phyloP scores from a whole-genome alignment of 2,888 invertebrate genomes.

The Dicranocentrus wangi region DNA sequence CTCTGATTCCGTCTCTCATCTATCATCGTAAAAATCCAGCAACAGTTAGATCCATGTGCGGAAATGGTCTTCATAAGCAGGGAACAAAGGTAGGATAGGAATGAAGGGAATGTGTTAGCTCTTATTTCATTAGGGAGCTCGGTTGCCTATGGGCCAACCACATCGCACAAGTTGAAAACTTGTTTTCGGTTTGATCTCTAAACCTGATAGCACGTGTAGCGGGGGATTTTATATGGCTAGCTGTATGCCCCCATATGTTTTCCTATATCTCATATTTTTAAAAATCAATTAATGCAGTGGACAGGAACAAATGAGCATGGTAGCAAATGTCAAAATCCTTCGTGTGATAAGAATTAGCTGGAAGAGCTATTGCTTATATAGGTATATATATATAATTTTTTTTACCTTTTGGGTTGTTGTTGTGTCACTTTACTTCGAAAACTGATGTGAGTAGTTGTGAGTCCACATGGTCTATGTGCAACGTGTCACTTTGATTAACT shows the following conservation, averaged over 20 bases:
- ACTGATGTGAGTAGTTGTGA: too few relatives aligned
- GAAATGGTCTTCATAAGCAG: conserved; percentile 5
- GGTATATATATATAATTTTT: too few relatives aligned
- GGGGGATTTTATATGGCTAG: conserved; percentile 6
- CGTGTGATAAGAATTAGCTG: conserved; percentile 51
- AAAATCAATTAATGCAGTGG: conserved; percentile 59
- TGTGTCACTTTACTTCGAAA: too few relatives aligned
- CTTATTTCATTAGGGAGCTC: conserved; percentile 43
- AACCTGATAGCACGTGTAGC: conserved; percentile 52
- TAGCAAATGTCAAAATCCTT: conserved; percentile 57
- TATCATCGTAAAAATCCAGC: conserved; percentile 45
- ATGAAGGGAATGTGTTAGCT: conserved; percentile 10
- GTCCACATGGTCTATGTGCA: background rate
- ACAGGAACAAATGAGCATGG: conserved; percentile 62
- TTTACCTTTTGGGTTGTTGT: background rate
- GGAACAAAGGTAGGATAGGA: background rate
- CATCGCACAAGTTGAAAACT: conserved; percentile 53
- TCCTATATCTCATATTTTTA: conserved; percentile 56
- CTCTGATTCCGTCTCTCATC: conserved; percentile 22
- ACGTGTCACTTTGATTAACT: conserved; percentile 49
- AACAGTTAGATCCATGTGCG: conserved; percentile 45
- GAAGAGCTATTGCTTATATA: background rate
- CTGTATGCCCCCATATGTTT: too few relatives aligned
- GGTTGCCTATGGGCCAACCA: conserved; percentile 37
- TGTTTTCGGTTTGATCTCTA: conserved; percentile 53